Evolutionary conservation across 2,888 invertebrate species (phyloP).

Genomic region (Dolichopus griseipennis): DNA sequence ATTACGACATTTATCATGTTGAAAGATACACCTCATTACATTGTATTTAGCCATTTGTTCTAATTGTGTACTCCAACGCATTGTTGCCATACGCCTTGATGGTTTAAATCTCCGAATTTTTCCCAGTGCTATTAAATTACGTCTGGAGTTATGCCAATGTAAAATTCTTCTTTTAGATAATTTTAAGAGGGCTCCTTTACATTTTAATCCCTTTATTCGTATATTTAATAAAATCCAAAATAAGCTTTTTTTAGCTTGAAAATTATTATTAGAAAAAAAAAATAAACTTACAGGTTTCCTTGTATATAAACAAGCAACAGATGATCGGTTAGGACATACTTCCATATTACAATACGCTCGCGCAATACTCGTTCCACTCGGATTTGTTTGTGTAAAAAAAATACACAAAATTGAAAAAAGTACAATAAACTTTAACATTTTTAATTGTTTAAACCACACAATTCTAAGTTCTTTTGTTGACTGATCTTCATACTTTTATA

Average conservation of each 20-base stretch:
- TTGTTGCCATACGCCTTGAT: slow-evolving; percentile 29
- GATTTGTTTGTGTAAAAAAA: not conserved
- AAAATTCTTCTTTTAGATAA: not conserved
- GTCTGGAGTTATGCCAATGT: slow-evolving; percentile 16
- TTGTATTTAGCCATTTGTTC: slow-evolving; percentile 30
- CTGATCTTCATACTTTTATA: no score
- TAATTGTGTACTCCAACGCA: slow-evolving; percentile 30
- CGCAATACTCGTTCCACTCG: not conserved
- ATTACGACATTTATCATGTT: slow-evolving; percentile 16
- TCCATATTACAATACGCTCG: not conserved
- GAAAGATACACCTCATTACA: slow-evolving; percentile 24
- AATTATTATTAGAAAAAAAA: no score
- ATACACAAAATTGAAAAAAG: not conserved
- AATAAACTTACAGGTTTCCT: not conserved
- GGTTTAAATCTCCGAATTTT: slow-evolving; percentile 23
- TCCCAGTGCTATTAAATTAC: slow-evolving; percentile 29
- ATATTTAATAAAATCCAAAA: no score
- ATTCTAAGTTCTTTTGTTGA: no score
- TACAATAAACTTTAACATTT: not conserved
- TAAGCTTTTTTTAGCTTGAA: no score
- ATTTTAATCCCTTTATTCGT: not conserved
- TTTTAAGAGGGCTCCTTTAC: not conserved
- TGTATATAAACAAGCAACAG: not conserved
- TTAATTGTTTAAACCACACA: not conserved
- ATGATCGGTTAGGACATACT: not conserved